These are phyloP conservation scores for Laodelphax striatellus DNA, from an alignment of 1,140 invertebrate species.

Conservation along the genomic window DNA sequence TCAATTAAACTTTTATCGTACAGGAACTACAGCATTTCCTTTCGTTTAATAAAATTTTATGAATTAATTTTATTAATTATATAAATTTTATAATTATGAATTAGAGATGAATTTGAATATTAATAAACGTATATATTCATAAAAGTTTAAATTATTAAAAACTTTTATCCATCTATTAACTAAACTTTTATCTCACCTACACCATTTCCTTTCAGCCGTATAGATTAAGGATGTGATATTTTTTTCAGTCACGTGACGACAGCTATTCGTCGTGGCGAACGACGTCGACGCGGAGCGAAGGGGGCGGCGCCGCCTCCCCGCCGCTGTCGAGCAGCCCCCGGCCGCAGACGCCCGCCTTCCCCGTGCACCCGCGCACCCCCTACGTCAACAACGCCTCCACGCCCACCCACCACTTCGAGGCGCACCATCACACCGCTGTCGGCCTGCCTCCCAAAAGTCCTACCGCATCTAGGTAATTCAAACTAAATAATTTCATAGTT, in stretches of 20 bases:
- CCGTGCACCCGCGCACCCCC: slow-evolving; percentile 75
- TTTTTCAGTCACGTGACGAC: slow-evolving; percentile 43
- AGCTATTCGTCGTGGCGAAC: slow-evolving; percentile 47
- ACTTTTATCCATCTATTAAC: too few species aligned
- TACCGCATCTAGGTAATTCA: slow-evolving; percentile 49
- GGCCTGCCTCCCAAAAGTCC: slow-evolving; percentile 56
- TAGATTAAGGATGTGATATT: background rate
- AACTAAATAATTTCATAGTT: too few species aligned
- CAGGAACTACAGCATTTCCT: too few species aligned
- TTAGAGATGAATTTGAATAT: too few species aligned
- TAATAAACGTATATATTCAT: too few species aligned
- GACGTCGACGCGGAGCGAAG: slow-evolving; percentile 42
- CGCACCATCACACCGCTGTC: slow-evolving; percentile 20
- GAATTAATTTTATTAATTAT: too few species aligned
- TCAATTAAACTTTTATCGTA: too few species aligned
- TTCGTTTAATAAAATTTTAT: too few species aligned
- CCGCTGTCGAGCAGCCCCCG: slow-evolving; percentile 38
- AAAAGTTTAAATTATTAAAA: too few species aligned
- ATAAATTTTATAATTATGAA: too few species aligned
- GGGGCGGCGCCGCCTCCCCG: slow-evolving; percentile 27
- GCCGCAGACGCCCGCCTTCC: slow-evolving; percentile 81
- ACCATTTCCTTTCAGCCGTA: too few species aligned
- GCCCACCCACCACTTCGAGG: slow-evolving; percentile 10
- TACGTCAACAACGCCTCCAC: slow-evolving; percentile 50
- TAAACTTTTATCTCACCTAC: too few species aligned